Evolutionary conservation across 2,888 invertebrate genomes (phyloP).

Genomic region (Archaeoteleia sp.): DNA sequence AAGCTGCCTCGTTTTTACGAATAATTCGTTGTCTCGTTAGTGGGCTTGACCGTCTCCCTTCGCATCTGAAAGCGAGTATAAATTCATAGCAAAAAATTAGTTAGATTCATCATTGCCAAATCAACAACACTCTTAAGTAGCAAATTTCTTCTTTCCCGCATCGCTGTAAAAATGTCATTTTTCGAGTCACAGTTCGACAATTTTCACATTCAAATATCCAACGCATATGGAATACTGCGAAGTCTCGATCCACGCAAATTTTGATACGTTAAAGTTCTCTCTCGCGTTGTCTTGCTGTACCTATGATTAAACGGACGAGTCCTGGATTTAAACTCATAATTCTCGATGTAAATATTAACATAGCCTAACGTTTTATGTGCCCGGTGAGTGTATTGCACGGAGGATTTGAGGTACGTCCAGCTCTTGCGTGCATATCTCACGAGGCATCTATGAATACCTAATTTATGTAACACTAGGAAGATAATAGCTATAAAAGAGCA

Average conservation of each 20-base stretch:
- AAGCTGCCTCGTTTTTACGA: conserved; percentile 44
- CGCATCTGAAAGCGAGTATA: conserved; percentile 28
- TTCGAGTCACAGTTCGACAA: neutral
- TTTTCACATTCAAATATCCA: too few species aligned
- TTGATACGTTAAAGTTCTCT: conserved; percentile 47
- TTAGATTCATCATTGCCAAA: neutral
- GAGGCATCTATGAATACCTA: conserved; percentile 62
- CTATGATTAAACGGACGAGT: conserved; percentile 63
- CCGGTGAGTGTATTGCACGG: conserved; percentile 38
- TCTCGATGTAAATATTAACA: conserved; percentile 75
- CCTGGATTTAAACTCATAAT: conserved; percentile 67
- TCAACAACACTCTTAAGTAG: neutral
- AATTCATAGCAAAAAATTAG: neutral
- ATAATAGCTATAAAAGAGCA: conserved; percentile 67
- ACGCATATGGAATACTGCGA: neutral
- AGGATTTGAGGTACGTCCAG: conserved; percentile 34
- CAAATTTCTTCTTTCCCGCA: neutral
- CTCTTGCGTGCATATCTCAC: conserved; percentile 41
- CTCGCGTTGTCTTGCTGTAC: conserved; percentile 66
- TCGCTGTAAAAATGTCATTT: neutral
- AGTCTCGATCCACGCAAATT: neutral
- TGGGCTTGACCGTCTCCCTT: conserved; percentile 28
- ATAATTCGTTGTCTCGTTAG: conserved; percentile 27
- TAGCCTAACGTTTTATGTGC: conserved; percentile 64
- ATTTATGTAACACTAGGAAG: conserved; percentile 72